Evolutionary conservation across 2,888 invertebrate species (phyloP), one percentile per base, ranked within the genome.

Genomic region (Polia nebulosa): DNA sequence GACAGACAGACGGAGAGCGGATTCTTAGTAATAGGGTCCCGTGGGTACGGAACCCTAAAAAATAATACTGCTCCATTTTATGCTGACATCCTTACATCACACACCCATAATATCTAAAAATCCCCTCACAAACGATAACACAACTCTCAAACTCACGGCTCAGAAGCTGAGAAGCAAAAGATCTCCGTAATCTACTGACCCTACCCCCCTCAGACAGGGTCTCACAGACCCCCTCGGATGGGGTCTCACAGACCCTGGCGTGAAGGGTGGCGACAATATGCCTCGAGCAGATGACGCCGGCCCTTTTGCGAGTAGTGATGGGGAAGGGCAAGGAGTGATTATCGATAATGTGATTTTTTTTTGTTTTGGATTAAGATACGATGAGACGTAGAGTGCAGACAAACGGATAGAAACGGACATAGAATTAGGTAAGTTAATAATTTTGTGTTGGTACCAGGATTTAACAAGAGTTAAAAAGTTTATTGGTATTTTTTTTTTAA

Each of bases 281-380:
- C 92, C 93, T 85, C 76, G 80, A 83, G 87, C 94, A 93, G 94
- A 91, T 94, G 94, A 91, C 94, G 93, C 92, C 82, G 83, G 88
- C 87, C 89, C 92, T 83, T 83, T 81, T 78, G 70, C 41, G 13
- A 25, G 7, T 82, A 82, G 81, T 15, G 82, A 62, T 77, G 82
- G n/a, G 64, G 22, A 20, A 51, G 8, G 32, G 55, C 36, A 32
- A 73, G 22, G 36, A 69, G 25, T 34, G 7, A 51, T 55, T 79
- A 59, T 80, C 76, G 80, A 77, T 69, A 70, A 2, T 15, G 0
- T 0, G 0, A 0, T 29, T 20, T 47, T 36, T 29, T 41, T 9
- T 20, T 34, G 1, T 7, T 56, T 25, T 17, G 5, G 32, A 3
- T 20, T 20, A 4, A 20, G 7, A 13, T 7, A 13, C n/a, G 9